Conservation (phyloP, 2,888 invertebrate species). For the Ligdia adustata region DNA sequence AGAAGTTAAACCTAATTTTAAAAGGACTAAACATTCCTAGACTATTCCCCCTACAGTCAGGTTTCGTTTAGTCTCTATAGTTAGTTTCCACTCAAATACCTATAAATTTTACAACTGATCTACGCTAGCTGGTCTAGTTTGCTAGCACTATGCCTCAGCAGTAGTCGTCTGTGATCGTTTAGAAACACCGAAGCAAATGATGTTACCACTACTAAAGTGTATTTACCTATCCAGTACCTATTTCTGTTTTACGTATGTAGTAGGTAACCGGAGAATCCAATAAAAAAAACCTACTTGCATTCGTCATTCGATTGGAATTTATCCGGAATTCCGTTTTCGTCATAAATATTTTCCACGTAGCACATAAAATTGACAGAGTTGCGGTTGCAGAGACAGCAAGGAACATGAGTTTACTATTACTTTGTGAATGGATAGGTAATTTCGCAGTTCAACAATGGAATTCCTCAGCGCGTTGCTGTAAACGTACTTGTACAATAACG, state of each 20-base stretch:
- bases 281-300: constrained; percentile 17
- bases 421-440: not conserved
- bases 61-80: too few species aligned
- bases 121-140: too few species aligned
- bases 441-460: constrained; percentile 1
- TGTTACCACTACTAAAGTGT: not conserved
- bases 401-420: not conserved
- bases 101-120: too few species aligned
- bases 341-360: constrained; percentile 8
- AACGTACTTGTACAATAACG: too few species aligned
- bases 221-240: not conserved
- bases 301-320: constrained; percentile 34
- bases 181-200: too few species aligned
- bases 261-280: constrained; percentile 3
- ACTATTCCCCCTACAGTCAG: too few species aligned
- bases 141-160: too few species aligned
- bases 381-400: not conserved
- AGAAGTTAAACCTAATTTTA: too few species aligned
- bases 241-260: not conserved
- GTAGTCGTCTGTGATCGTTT: too few species aligned
- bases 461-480: not conserved
- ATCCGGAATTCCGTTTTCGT: constrained; percentile 27
- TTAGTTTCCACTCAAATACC: too few species aligned
- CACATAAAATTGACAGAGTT: not conserved
- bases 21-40: too few species aligned